Evolutionary conservation across 2,113 vertebrate species (phyloP).

Genomic region (Anarrhichthys ocellatus): DNA sequence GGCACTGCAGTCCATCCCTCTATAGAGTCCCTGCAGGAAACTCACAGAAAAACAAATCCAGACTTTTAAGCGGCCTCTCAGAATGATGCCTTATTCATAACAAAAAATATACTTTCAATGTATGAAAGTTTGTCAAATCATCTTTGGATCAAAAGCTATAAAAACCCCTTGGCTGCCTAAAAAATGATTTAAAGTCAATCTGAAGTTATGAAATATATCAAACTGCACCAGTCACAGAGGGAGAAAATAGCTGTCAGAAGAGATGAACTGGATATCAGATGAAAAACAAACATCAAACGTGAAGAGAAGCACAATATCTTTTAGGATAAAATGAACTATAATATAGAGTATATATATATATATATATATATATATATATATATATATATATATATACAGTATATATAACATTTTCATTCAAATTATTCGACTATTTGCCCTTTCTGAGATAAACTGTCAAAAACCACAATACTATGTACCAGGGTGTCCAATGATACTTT

Average conservation of each 20-base stretch:
- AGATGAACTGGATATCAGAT: conserved; percentile 10
- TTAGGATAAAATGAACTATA: neutral
- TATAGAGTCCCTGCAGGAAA: neutral
- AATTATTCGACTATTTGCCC: neutral
- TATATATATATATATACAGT: neutral
- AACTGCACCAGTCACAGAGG: neutral
- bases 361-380: neutral
- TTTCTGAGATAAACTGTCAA: neutral
- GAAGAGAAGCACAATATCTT: neutral
- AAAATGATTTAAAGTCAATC: neutral
- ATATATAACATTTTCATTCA: neutral
- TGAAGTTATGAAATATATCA: conserved; percentile 5
- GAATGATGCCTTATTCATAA: neutral
- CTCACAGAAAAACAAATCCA: neutral
- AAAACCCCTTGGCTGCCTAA: neutral
- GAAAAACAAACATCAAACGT: conserved; percentile 19
- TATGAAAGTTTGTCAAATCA: conserved; percentile 3
- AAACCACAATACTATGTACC: neutral
- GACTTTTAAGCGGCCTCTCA: neutral
- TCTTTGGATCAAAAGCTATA: neutral
- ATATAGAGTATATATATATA: neutral
- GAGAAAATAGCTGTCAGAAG: conserved; percentile 17
- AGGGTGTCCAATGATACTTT: neutral
- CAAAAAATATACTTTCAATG: neutral
- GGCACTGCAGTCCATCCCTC: neutral